Evolutionary conservation across 2,113 vertebrate genomes (phyloP).

Genomic region (Arothron firmamentum): DNA sequence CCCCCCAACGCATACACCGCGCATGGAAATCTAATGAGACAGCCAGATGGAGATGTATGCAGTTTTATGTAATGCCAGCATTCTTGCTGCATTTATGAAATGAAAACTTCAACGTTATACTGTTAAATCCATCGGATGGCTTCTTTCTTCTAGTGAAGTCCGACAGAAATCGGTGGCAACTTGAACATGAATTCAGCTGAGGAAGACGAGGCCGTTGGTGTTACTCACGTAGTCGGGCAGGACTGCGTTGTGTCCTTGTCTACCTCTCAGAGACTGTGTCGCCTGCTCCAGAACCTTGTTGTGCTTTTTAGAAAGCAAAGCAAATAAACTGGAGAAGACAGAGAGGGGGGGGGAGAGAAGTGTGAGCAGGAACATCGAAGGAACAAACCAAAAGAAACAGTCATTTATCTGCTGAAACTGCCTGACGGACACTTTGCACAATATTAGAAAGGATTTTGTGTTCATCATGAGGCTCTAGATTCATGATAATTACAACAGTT

Average conservation of each 20-base stretch:
- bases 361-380: background rate
- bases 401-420: constrained; percentile 5
- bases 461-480: too few species aligned
- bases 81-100: too few species aligned
- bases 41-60: background rate
- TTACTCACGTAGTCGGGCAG: constrained; percentile 96
- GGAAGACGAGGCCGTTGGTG: constrained; percentile 6
- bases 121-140: too few species aligned
- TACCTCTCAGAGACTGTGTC: constrained; percentile 88
- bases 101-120: too few species aligned
- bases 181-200: background rate
- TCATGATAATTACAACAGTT: constrained; percentile 6
- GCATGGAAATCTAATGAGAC: background rate
- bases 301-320: constrained; percentile 97
- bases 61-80: background rate
- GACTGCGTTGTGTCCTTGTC: constrained; percentile 77
- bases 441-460: too few species aligned
- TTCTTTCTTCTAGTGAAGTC: too few species aligned
- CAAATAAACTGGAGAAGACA: constrained; percentile 84
- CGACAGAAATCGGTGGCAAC: background rate
- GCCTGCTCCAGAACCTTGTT: constrained; percentile 99
- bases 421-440: background rate
- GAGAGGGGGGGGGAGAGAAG: background rate
- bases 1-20: constrained; percentile 7
- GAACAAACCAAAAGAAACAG: background rate